Evolutionary conservation across 2,888 invertebrate species (phyloP).

Genomic region (Chloromyia formosa): DNA sequence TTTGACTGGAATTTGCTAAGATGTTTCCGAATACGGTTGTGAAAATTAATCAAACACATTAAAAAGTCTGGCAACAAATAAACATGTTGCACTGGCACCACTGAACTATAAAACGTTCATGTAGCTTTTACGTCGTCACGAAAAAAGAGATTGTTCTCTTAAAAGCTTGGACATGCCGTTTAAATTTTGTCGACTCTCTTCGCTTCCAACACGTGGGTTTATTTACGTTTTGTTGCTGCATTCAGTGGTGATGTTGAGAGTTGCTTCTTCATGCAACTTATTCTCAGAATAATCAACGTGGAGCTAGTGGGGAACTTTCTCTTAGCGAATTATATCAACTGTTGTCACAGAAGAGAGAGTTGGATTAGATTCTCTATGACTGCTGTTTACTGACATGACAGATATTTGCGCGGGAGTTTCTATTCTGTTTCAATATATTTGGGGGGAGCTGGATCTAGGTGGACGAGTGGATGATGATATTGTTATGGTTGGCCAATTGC

Average conservation of each 20-base stretch:
- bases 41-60: no score
- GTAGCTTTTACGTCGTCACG: neutral
- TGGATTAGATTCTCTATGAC: no score
- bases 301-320: slow-evolving; percentile 3
- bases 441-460: neutral
- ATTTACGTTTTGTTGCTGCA: slow-evolving; percentile 31
- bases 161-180: neutral
- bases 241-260: neutral
- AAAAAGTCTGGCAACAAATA: no score
- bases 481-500: slow-evolving; percentile 14
- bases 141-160: neutral
- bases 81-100: neutral
- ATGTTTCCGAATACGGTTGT: no score
- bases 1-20: no score
- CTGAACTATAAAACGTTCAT: neutral
- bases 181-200: slow-evolving; percentile 9
- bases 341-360: no score
- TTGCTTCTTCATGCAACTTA: neutral
- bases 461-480: no score
- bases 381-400: no score
- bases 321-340: no score
- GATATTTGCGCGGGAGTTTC: slow-evolving; percentile 27
- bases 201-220: slow-evolving; percentile 18
- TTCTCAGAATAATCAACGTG: neutral
- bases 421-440: no score